Conservation (phyloP, 1,140 invertebrate species). For the Radopholus similis region DNA sequence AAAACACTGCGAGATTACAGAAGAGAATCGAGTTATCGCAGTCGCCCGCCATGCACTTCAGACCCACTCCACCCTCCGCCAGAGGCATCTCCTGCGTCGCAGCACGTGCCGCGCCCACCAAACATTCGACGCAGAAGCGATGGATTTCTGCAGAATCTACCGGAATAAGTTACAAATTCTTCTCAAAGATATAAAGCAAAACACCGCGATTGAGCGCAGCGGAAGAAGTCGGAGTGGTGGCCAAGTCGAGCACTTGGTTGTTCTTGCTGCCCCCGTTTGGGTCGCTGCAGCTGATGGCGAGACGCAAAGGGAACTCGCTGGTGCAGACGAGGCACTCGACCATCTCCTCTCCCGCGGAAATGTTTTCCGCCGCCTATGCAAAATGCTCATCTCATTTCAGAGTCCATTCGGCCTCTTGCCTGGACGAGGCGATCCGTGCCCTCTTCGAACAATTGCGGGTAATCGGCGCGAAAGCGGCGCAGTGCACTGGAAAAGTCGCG, state of each 20-base stretch:
- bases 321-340: constrained; percentile 19
- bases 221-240: neutral
- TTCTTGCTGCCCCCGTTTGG: neutral
- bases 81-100: constrained; percentile 36
- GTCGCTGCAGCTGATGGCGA: neutral
- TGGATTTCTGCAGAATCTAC: neutral
- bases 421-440: neutral
- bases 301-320: neutral
- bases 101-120: constrained; percentile 21
- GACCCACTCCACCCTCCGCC: constrained; percentile 30
- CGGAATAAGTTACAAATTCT: neutral
- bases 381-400: neutral
- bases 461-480: constrained; percentile 12
- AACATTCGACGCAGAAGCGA: constrained; percentile 27
- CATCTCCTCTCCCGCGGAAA: neutral
- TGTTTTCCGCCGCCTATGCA: neutral
- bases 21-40: constrained; percentile 36
- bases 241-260: neutral
- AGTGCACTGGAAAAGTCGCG: constrained; percentile 4
- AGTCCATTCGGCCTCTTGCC: neutral
- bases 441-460: constrained; percentile 5
- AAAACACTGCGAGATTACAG: constrained; percentile 13
- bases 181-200: neutral
- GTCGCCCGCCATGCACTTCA: constrained; percentile 27
- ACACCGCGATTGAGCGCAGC: no score